Evolutionary conservation across 2,888 invertebrate genomes (phyloP).

Genomic region (Thymelicus acteon): DNA sequence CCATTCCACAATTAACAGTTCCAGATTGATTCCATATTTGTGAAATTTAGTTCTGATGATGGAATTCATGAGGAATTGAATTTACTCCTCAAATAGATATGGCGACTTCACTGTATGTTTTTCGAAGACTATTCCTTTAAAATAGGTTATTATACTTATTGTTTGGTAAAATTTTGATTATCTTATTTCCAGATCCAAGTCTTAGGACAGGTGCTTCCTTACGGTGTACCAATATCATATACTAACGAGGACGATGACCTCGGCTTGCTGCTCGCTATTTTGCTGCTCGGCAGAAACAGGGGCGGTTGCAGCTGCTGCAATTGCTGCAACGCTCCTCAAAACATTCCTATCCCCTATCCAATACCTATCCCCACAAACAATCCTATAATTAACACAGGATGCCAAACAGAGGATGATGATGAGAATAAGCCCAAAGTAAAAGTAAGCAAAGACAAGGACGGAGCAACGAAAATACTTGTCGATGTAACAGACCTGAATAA

Average conservation of each 20-base stretch:
- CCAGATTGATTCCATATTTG: too few relatives aligned
- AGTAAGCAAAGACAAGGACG: slow-evolving; percentile 14
- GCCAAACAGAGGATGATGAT: slow-evolving; percentile 36
- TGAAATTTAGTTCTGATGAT: too few relatives aligned
- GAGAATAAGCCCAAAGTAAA: slow-evolving; percentile 18
- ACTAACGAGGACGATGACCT: slow-evolving; percentile 59
- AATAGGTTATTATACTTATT: too few relatives aligned
- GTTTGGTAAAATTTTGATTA: too few relatives aligned
- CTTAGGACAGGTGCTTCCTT: slow-evolving; percentile 43
- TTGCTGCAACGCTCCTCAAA: slow-evolving; percentile 50
- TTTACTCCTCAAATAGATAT: too few relatives aligned
- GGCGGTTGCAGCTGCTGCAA: slow-evolving; percentile 49
- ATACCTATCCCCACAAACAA: slow-evolving; percentile 63
- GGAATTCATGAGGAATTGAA: too few relatives aligned
- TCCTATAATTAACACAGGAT: slow-evolving; percentile 51
- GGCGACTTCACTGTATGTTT: too few relatives aligned
- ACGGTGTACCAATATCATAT: slow-evolving; percentile 51
- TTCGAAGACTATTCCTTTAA: too few relatives aligned
- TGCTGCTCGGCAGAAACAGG: slow-evolving; percentile 57
- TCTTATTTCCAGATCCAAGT: slow-evolving; percentile 47
- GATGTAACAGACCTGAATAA: not conserved
- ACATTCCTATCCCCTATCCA: slow-evolving; percentile 63
- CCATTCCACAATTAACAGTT: too few relatives aligned
- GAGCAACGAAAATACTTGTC: not conserved
- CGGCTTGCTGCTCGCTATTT: slow-evolving; percentile 59